Base-by-base conservation (phyloP, 2,113 vertebrate species). In the Pteruthius melanotis region DNA sequence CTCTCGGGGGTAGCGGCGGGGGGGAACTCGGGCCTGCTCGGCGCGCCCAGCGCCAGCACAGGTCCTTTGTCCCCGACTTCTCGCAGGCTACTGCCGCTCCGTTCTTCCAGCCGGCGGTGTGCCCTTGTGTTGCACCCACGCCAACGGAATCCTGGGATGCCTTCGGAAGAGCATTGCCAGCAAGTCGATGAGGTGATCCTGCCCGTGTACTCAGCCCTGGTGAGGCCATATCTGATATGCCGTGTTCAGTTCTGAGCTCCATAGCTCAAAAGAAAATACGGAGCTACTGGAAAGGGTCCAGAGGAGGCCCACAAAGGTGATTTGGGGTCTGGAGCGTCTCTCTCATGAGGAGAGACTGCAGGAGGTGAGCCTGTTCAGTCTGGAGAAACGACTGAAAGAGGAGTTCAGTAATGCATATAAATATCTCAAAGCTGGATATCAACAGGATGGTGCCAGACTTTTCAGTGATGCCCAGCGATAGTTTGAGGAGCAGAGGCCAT, bases 31-130 rank as follows among this genome's bases (percentile, higher is more conserved):
- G 24, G 30, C 30, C 24, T 35, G 20, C 9, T 14, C 9, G 5
- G 4, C 3, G 14, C 4, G 35, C 18, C 42, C 2, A 1, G 53
- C 79, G 0, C 15, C 0, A 0, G 30, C 7, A 7, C 3, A 0
- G 13, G 6, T 10, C 37, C 27, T 72, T 63, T 39, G 17, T 31
- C 22, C n/a, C n/a, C 23, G 11, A 1, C 5, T 23, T 4, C 11
- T n/a, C n/a, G 5, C 9, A 1, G n/a, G 18, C 68, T 17, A 10
- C 57, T 20, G 24, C 21, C 26, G 45, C 14, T n/a, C 37, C 26
- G 44, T 4, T 11, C 21, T 37, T 11, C 11, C 61, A 22, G 44
- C 26, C 61, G 35, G 27, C 53, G 5, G 27, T 13, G 71, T 37
- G 71, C 71, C 53, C 31, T 42, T 14, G 52, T 44, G 44, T 11